Evolutionary conservation across 2,113 vertebrate species (phyloP), one percentile per base, ranked within the genome.

Genomic region (Ailuropoda melanoleuca): DNA sequence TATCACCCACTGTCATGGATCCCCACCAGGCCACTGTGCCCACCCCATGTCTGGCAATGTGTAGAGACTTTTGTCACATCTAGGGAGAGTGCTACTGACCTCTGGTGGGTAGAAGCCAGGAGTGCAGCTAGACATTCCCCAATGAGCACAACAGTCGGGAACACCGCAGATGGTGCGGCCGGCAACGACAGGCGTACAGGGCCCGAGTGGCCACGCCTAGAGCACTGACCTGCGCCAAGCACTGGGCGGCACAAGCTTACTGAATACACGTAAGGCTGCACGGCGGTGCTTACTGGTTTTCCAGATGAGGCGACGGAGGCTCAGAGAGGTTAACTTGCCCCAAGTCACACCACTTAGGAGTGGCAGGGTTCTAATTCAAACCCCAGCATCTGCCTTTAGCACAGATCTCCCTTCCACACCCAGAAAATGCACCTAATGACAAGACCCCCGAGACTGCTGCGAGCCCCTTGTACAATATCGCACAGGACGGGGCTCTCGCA

Each of bases 171-270:
- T 0, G 3, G n/a, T 1, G 6, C 0, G 0, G 46, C 58, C 64
- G 23, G 0, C 1, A 1, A 8, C 0, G 11, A 6, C 1, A 6
- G 3, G 2, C 2, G 31, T 1, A 31, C 1, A 0, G 7, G 58
- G 48, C 50, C 14, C 1, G 2, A 23, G 55, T 1, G 19, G 46
- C 50, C 55, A 43, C 9, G 21, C 15, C 39, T 0, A 8, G 31
- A 88, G 62, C 64, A 39, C 70, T 5, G 58, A 46, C 62, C 46
- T 43, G 3, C 1, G 10, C 66, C 10, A 1, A 1, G 29, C 21
- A 0, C 4, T 3, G 46, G 21, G 43, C 56, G 10, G 29, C 8
- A 0, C 7, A 10, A 24, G 46, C 53, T 74, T 3, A 9, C 6
- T 34, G 21, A 11, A 21, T 7, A 11, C 55, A 15, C 0, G 0